Evolutionary conservation across 1,140 invertebrate genomes (phyloP), one percentile per base, ranked within the genome.

Genomic region (Lepeophtheirus salmonis): DNA sequence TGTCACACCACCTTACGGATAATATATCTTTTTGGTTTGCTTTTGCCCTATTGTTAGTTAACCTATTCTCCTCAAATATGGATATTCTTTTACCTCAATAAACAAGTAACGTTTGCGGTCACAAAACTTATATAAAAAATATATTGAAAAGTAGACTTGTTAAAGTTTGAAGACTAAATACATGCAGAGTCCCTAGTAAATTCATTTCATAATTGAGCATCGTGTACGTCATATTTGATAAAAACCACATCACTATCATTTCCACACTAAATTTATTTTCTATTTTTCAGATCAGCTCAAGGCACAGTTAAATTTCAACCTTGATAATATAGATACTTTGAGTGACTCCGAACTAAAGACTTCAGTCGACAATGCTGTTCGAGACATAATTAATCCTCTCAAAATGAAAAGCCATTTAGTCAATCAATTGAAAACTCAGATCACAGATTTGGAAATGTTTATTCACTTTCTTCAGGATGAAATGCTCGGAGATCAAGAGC

Each of bases 351-450:
- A 80, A 53, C 64, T 80, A 3, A 68, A 73, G 57, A 66, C 71
- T 52, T 70, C 77, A 59, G 76, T 80, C 3, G 78, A 80, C 62
- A 67, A 72, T 62, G 78, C 78, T 20, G 71, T 80, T 26, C 70
- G 72, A 63, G 73, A 79, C 70, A 76, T 78, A 67, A 83, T 96
- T 2, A 94, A 89, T 65, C 90, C 89, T 12, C 78, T 92, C 61
- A 86, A 92, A 70, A 90, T 95, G 75, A 97, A 97, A 73, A 92
- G 94, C 68, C 86, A 94, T 70, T 70, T 96, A 17, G 90, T 98
- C 2, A 77, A 76, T 26, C 95, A 99, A 71, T 73, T 99, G 10
- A 95, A 96, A 73, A 90, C 89, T 10, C 95, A 99, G 72, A 89
- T 99, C 53, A 80, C 82, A 51, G 95, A 98, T 73, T 77, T 98